Base-by-base conservation (phyloP, 2,113 vertebrate genomes). In the Leiothrix lutea region DNA sequence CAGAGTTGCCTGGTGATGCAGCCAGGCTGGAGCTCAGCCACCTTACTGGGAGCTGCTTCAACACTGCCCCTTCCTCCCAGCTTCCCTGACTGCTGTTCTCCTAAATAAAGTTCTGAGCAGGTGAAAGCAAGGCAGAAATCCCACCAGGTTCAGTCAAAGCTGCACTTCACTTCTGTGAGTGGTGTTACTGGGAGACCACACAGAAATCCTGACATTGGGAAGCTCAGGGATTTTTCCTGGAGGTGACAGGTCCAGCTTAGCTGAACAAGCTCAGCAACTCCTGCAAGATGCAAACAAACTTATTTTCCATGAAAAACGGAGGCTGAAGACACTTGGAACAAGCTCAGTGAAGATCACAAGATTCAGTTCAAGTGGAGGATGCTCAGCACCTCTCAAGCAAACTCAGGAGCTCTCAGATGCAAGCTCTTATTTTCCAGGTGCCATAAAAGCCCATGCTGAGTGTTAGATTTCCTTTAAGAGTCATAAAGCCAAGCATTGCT, bases 1-100 rank as follows among this genome's bases (percentile, higher is more conserved):
- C 2, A 12, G 60, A 1, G 0, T 45, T 90, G 85, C 67, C 85
- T 35, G 2, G 44, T 0, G 48, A 3, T 12, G 80, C 67, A 28
- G 16, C 1, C 23, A 47, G 72, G 2, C 20, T 5, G 5, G 35
- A 11, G 44, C 40, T 4, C 3, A 13, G 73, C 20, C 5, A 0
- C 0, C 25, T 50, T 8, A 4, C 56, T 6, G 23, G 73, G 56
- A 51, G 10, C 45, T 15, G 45, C 17, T 65, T 50, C 84, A 8
- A 1, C 1, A 3, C 73, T 79, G 86, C 83, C 75, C 51, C 0
- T 11, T 50, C 20, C 81, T 31, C 90, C 50, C 2, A 2, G 26
- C 40, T 24, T 48, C 81, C 51, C 35, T 3, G 9, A 4, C 19
- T 60, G 24, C n/a, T 54, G 6, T 0, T 20, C 47, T n/a, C 62